Base-by-base conservation (phyloP, 2,888 invertebrate genomes). In the Periphyllus acericola region DNA sequence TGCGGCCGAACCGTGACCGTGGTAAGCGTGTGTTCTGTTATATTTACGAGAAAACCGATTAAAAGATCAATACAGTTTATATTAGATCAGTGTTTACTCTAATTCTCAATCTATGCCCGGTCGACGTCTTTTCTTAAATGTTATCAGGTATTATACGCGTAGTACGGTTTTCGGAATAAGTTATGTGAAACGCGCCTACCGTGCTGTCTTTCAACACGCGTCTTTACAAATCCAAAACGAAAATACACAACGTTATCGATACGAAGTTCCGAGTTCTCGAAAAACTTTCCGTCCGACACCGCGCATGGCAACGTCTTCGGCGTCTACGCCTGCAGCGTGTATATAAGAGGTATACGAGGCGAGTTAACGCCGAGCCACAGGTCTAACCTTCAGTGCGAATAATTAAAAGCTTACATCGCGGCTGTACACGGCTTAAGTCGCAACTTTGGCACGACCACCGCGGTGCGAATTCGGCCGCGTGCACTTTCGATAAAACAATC, bases 401-500 rank as follows among this genome's bases (percentile, higher is more conserved):
- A 46, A 46, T 46, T 46, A n/a, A 68, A 68, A n/a, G 68, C 68
- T 68, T 68, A 68, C 9, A 29, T 11, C 68, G 68, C 14, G 46
- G 14, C 46, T 14, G 46, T 9, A 9, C 14, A 46, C 29, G 68
- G 52, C 52, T 32, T 52, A 52, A 55, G 32, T 78, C 46, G n/a
- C 78, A 78, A 78, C 76, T 78, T 78, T 52, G 52, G 52, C 46
- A 29, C 29, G 29, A 19, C 40, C 19, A 14, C 19, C 29, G 29
- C 32, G 32, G 29, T 52, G 60, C 11, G 52, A 55, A 55, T 55
- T 78, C 78, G 32, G 52, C n/a, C n/a, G n/a, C n/a, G n/a, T 78
- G 55, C 46, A 46, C 46, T 76, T 60, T 46, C 76, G 46, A 76
- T 46, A 46, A 46, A 79, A 81, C 68, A 32, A 81, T 68, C 29